Percentiles rank a stretch among this genome's conserved stretches.
Evolutionary conservation across 2,113 vertebrate genomes (phyloP).

Genomic region (Corydoras maculifer): DNA sequence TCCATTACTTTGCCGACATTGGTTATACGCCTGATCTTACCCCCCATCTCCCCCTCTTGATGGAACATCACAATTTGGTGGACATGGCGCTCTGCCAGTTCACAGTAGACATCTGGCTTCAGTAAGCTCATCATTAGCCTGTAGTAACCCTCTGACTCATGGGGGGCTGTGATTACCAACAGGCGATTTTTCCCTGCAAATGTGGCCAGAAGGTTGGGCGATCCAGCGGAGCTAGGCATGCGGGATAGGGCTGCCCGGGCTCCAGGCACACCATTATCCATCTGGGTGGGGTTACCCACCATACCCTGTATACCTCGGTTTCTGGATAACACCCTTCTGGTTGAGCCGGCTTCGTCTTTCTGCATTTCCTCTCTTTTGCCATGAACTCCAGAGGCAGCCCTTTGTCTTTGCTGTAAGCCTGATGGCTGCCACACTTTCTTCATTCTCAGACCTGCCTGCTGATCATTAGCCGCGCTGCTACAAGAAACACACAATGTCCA

Average conservation of each 20-base stretch:
- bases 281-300: slow-evolving; percentile 42
- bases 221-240: slow-evolving; percentile 74
- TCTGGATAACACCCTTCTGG: slow-evolving; percentile 31
- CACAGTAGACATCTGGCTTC: slow-evolving; percentile 89
- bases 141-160: slow-evolving; percentile 91
- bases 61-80: slow-evolving; percentile 95
- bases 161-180: slow-evolving; percentile 88
- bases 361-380: slow-evolving; percentile 43
- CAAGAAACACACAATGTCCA: too few species aligned
- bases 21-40: slow-evolving; percentile 84
- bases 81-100: slow-evolving; percentile 89
- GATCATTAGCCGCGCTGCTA: too few species aligned
- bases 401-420: slow-evolving; percentile 22
- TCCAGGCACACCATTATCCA: slow-evolving; percentile 68
- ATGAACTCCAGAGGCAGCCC: slow-evolving; percentile 30
- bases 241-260: slow-evolving; percentile 65
- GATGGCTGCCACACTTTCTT: neutral
- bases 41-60: slow-evolving; percentile 82
- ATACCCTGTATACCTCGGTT: slow-evolving; percentile 49
- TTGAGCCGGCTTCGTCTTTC: slow-evolving; percentile 43
- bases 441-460: too few species aligned
- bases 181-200: slow-evolving; percentile 91
- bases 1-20: slow-evolving; percentile 84
- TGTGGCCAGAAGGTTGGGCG: slow-evolving; percentile 84
- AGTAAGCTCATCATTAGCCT: slow-evolving; percentile 95